Evolutionary conservation across 2,797 vertebrate species (phyloP).

Genomic region (Hemitrygon akajei): DNA sequence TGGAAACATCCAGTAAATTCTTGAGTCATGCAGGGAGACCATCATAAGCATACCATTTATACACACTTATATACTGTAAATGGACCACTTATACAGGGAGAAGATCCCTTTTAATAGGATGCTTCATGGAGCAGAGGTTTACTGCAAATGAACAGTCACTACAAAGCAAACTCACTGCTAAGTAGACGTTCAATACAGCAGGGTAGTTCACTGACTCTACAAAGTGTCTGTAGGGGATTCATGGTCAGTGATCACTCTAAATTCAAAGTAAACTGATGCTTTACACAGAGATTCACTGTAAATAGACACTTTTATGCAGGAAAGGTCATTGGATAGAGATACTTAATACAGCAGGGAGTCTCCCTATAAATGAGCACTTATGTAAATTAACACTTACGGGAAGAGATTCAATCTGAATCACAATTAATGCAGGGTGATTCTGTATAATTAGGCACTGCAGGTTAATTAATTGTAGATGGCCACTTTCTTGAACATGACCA

Average conservation of each 20-base stretch:
- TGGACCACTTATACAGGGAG: neutral
- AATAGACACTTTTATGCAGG: neutral
- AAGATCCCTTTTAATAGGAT: neutral
- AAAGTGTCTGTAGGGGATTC: neutral
- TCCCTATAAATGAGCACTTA: neutral
- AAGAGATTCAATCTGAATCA: neutral
- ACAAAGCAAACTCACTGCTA: neutral
- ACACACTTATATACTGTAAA: neutral
- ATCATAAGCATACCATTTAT: constrained; percentile 14
- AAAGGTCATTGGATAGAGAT: neutral
- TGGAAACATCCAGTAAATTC: no score
- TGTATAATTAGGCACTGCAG: neutral
- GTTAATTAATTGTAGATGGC: neutral
- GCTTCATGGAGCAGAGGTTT: neutral
- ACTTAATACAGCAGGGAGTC: neutral
- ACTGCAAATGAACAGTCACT: neutral
- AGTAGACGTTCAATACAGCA: neutral
- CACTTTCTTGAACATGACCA: neutral
- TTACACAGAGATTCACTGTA: constrained; percentile 12
- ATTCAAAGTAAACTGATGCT: neutral
- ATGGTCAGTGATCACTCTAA: neutral
- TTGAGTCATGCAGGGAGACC: neutral
- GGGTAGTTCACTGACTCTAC: neutral
- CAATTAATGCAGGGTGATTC: neutral
- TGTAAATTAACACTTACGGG: neutral